Evolutionary conservation across 37 sponge, comb jelly and placozoan species (phyloP).

Genomic region (Chondrilla cf. caribensis): DNA sequence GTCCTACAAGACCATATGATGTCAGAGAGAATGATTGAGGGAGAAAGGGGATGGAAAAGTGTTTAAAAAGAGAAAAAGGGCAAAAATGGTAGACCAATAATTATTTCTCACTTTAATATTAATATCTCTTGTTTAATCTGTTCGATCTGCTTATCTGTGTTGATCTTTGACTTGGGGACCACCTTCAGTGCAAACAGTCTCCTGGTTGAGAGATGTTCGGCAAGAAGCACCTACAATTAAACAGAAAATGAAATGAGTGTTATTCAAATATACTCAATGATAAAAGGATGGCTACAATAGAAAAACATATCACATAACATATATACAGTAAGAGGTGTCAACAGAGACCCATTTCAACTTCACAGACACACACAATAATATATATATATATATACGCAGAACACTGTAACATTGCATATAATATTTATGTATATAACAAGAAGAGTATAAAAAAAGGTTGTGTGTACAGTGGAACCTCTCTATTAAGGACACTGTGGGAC

Average conservation of each 20-base stretch:
- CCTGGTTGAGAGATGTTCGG: conserved; percentile 32
- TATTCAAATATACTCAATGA: not conserved
- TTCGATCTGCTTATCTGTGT: conserved; percentile 63
- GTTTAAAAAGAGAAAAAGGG: no score
- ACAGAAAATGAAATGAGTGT: not conserved
- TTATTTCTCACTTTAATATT: conserved; percentile 72
- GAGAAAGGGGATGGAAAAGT: no score
- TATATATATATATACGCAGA: not conserved
- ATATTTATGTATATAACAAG: no score
- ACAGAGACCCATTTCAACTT: not conserved
- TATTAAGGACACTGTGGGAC: no score
- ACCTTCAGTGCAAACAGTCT: conserved; percentile 75
- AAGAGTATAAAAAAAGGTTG: no score
- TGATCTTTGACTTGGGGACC: conserved; percentile 71
- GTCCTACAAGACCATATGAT: no score
- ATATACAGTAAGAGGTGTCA: not conserved
- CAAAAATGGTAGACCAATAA: no score
- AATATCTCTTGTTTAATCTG: conserved; percentile 60
- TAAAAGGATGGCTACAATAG: not conserved
- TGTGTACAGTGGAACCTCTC: no score
- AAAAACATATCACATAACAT: not conserved
- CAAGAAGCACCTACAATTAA: conserved; percentile 47
- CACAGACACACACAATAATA: not conserved
- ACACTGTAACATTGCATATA: no score
- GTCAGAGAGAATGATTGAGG: no score